phyloP scores from a whole-genome alignment of 2,888 invertebrate genomes.

The Eucriotettix oculatus region DNA sequence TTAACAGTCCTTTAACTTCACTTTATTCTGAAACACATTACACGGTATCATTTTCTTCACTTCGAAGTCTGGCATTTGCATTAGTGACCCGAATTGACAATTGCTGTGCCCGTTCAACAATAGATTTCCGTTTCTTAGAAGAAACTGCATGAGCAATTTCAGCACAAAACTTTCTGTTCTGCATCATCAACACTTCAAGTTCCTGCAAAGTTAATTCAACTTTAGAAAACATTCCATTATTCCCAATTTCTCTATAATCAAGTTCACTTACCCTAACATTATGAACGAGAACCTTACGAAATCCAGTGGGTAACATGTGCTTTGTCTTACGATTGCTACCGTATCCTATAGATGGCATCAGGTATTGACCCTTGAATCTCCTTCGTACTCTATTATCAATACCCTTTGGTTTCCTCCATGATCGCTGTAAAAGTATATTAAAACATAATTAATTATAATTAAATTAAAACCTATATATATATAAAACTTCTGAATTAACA shows the following conservation, averaged over 20 bases:
- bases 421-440: conserved; percentile 40
- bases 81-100: conserved; percentile 91
- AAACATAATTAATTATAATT: conserved; percentile 12
- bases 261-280: conserved; percentile 55
- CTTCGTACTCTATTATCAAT: conserved; percentile 99
- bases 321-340: conserved; percentile 88
- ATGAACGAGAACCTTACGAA: conserved; percentile 86
- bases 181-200: conserved; percentile 96
- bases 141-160: conserved; percentile 97
- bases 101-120: conserved; percentile 94
- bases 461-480: background rate
- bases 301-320: conserved; percentile 95
- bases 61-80: conserved; percentile 86
- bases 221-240: background rate
- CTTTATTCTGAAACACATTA: too few relatives aligned
- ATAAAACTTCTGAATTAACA: too few relatives aligned
- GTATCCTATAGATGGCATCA: conserved; percentile 99
- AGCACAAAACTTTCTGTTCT: conserved; percentile 91
- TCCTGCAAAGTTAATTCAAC: conserved; percentile 40
- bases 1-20: too few relatives aligned
- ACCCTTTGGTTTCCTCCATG: conserved; percentile 99
- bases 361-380: conserved; percentile 95
- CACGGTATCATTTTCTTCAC: conserved; percentile 78
- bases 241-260: background rate
- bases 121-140: conserved; percentile 89